phyloP scores from a whole-genome alignment of 2,797 vertebrate species.

The Macropus fuliginosus region DNA sequence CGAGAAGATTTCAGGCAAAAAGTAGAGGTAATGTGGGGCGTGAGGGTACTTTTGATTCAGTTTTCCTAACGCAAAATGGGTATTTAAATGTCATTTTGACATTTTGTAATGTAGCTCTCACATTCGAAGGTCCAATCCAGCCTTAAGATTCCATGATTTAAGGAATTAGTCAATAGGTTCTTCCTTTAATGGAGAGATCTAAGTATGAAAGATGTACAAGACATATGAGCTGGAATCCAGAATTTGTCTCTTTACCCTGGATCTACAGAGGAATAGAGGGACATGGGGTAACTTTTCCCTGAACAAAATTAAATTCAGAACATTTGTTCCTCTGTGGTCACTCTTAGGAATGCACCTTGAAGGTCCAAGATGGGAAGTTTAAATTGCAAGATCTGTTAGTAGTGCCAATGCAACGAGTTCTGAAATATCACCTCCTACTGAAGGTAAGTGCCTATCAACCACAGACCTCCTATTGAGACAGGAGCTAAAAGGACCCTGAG shows the following conservation, averaged over 20 bases:
- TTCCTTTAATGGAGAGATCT: neutral
- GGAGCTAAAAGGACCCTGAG: too few species aligned
- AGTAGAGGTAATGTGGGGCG: constrained; percentile 90
- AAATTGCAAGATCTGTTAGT: constrained; percentile 97
- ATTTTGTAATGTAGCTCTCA: neutral
- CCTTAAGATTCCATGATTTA: rapidly evolving
- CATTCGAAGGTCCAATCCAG: rapidly evolving
- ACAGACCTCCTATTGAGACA: neutral
- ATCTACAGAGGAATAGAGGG: neutral
- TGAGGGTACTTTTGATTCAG: neutral
- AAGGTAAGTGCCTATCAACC: constrained; percentile 88
- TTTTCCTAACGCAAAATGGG: neutral
- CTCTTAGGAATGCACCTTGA: constrained; percentile 91
- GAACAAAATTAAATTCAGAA: rapidly evolving
- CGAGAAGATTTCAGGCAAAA: constrained; percentile 94
- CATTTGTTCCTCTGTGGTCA: rapidly evolving
- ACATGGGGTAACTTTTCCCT: neutral
- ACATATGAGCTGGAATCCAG: neutral
- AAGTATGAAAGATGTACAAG: neutral
- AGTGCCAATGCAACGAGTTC: constrained; percentile 98
- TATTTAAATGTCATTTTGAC: neutral
- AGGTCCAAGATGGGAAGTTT: constrained; percentile 98
- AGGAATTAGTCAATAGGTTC: too few species aligned
- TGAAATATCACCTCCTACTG: constrained; percentile 97
- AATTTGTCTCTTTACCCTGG: neutral